These are phyloP conservation scores for Bostrychus sinensis DNA, from an alignment of 2,113 vertebrate genomes.

Conservation along the genomic window DNA sequence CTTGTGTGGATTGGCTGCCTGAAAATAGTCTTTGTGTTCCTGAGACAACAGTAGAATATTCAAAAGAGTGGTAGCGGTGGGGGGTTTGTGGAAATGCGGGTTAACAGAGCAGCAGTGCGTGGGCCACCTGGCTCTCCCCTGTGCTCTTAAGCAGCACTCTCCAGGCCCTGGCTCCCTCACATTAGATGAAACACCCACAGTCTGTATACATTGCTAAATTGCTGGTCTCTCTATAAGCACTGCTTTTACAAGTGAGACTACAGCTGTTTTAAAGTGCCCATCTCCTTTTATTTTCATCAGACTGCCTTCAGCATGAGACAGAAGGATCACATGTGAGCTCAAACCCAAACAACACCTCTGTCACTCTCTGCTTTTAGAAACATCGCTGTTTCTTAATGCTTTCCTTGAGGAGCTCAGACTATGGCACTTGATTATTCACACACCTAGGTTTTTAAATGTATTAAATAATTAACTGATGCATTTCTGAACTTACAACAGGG, in stretches of 20 bases:
- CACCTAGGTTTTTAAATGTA: neutral
- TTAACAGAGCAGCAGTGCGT: conserved; percentile 64
- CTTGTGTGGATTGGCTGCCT: conserved; percentile 73
- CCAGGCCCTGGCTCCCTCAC: conserved; percentile 32
- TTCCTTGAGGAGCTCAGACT: neutral
- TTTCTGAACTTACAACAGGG: neutral
- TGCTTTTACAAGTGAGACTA: conserved; percentile 23
- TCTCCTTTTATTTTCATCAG: conserved; percentile 12
- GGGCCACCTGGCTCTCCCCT: conserved; percentile 54
- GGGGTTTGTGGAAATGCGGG: conserved; percentile 48
- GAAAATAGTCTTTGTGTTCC: conserved; percentile 84
- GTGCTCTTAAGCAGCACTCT: conserved; percentile 70
- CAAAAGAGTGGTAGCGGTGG: conserved; percentile 21
- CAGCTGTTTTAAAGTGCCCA: conserved; percentile 38
- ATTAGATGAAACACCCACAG: conserved; percentile 71
- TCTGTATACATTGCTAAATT: conserved; percentile 37
- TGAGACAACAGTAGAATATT: conserved; percentile 71
- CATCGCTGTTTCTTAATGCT: neutral
- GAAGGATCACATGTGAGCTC: conserved; percentile 17
- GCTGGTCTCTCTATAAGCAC: conserved; percentile 32
- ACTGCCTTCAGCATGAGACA: neutral
- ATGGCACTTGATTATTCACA: neutral
- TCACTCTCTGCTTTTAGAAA: conserved; percentile 4
- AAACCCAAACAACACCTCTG: conserved; percentile 4
- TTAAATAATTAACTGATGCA: neutral